Evolutionary conservation across 2,113 vertebrate genomes (phyloP).

Genomic region (Plectropomus leopardus): DNA sequence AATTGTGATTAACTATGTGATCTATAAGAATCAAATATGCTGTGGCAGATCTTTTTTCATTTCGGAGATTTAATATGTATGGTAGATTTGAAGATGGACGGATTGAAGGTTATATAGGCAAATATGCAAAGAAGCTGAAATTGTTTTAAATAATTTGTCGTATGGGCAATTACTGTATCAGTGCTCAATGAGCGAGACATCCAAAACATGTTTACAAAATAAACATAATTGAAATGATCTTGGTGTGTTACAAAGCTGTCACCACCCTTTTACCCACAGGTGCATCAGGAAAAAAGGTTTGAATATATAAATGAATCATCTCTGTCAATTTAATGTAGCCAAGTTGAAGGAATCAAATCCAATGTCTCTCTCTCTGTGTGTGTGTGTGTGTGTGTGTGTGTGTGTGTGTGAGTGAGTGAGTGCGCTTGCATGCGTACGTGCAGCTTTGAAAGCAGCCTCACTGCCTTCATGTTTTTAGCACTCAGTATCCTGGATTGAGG

Average conservation of each 20-base stretch:
- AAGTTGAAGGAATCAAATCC: not conserved
- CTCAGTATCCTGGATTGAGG: slow-evolving; percentile 43
- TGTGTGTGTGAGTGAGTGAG: not conserved
- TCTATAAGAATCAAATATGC: no score
- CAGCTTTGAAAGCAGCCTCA: slow-evolving; percentile 1
- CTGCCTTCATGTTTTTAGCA: slow-evolving; percentile 26
- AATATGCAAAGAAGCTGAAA: not conserved
- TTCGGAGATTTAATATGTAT: no score
- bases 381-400: not conserved
- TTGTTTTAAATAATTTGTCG: not conserved
- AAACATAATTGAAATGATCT: not conserved
- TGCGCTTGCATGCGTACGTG: not conserved
- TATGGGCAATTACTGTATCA: not conserved
- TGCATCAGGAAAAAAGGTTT: not conserved
- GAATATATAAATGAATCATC: not conserved
- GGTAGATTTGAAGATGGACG: not conserved
- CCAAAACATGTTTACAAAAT: not conserved
- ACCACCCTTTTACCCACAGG: not conserved
- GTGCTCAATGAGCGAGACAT: not conserved
- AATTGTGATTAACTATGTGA: not conserved
- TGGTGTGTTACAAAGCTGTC: not conserved
- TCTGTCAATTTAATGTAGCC: not conserved
- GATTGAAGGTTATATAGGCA: no score
- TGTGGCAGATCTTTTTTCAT: no score
- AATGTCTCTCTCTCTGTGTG: not conserved